Percentiles rank a stretch among this genome's conserved stretches.
Conservation (phyloP, 2,888 invertebrate genomes). For the Brachyptera putata region DNA sequence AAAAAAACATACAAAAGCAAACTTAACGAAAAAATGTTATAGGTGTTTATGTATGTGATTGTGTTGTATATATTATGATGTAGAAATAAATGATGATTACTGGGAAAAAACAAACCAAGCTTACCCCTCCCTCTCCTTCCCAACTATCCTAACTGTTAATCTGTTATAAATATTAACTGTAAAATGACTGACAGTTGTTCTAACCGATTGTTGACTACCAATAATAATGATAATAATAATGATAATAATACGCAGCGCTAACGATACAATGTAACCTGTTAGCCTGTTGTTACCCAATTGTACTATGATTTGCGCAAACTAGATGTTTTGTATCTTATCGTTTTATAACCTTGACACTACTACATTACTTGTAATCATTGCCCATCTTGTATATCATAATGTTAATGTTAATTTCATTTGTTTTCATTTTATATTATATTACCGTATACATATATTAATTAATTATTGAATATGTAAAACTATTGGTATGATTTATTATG, state of each 20-base stretch:
- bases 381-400: too few relatives aligned
- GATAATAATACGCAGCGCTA: too few relatives aligned
- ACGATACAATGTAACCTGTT: too few relatives aligned
- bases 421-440: not conserved
- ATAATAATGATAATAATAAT: too few relatives aligned
- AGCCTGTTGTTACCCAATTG: too few relatives aligned
- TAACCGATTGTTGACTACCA: too few relatives aligned
- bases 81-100: not conserved
- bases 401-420: not conserved
- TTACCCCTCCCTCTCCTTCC: not conserved
- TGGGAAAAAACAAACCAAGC: not conserved
- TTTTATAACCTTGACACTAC: too few relatives aligned
- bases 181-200: not conserved
- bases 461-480: not conserved
- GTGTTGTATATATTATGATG: conserved; percentile 24
- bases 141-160: not conserved
- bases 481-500: not conserved
- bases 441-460: not conserved
- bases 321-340: too few relatives aligned
- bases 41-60: conserved; percentile 14
- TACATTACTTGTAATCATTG: too few relatives aligned
- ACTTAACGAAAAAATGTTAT: too few relatives aligned
- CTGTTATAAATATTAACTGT: not conserved
- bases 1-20: too few relatives aligned
- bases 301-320: too few relatives aligned